A percentile compares a stretch with the other conserved stretches of the same genome.
These are phyloP conservation scores for Strongylocentrotus purpuratus DNA, from an alignment of 35 echinoderm and acorn worm genomes.

Conservation along the genomic window DNA sequence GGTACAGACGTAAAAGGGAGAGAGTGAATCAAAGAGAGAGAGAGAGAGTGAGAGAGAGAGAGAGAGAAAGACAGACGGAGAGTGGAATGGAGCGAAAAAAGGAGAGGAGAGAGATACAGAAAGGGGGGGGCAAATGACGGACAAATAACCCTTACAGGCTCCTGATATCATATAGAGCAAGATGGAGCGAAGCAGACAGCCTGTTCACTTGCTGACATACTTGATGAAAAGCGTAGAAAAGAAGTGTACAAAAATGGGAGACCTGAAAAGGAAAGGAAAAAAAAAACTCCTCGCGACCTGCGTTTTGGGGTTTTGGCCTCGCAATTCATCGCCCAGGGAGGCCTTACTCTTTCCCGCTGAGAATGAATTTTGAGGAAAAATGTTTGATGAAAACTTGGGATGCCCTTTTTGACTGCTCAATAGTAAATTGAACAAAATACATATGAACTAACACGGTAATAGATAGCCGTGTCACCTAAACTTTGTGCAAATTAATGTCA, in stretches of 20 bases:
- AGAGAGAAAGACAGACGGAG: neutral
- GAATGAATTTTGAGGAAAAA: slow-evolving; percentile 24
- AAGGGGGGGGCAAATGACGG: neutral
- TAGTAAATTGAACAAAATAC: neutral
- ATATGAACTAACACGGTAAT: neutral
- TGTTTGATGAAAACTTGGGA: slow-evolving; percentile 18
- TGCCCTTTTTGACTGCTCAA: neutral
- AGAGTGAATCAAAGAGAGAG: neutral
- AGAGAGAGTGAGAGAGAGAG: neutral
- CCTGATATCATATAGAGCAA: neutral
- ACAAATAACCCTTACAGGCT: neutral
- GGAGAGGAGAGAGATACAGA: neutral
- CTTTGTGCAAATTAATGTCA: neutral
- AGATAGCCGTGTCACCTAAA: neutral
- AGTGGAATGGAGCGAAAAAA: neutral
- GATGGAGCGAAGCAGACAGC: neutral
- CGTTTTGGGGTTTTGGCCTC: slow-evolving; percentile 29
- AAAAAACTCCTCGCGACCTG: neutral
- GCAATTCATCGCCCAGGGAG: slow-evolving; percentile 25
- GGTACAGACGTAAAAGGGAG: too few relatives aligned
- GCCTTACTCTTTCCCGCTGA: neutral
- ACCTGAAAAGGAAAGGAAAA: neutral
- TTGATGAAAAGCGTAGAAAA: neutral
- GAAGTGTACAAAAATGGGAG: neutral
- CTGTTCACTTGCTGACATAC: slow-evolving; percentile 11